Evolutionary conservation across 2,113 vertebrate species (phyloP).

Genomic region (Ctenomys sociabilis): DNA sequence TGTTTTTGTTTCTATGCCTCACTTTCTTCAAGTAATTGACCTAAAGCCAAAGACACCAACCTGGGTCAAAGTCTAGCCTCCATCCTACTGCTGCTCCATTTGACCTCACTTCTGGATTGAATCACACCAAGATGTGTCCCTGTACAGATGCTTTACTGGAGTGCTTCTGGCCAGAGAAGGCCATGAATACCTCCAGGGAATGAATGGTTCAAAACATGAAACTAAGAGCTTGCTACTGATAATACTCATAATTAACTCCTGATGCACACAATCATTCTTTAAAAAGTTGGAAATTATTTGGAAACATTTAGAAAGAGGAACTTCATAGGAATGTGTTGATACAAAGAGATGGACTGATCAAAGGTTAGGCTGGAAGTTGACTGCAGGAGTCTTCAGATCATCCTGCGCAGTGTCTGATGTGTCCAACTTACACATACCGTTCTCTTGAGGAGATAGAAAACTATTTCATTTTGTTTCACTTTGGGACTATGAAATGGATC

Average conservation of each 20-base stretch:
- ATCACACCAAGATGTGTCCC: neutral
- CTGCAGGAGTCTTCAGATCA: neutral
- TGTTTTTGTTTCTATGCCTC: neutral
- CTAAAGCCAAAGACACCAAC: neutral
- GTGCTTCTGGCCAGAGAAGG: neutral
- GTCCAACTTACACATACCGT: neutral
- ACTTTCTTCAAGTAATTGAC: neutral
- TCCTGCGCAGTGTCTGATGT: neutral
- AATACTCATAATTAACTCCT: neutral
- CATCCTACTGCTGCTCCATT: neutral
- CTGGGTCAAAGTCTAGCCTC: neutral
- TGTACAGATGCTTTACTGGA: neutral
- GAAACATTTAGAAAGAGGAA: conserved; percentile 15
- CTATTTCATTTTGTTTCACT: neutral
- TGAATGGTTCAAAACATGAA: neutral
- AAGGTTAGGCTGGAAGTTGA: neutral
- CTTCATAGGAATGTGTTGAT: neutral
- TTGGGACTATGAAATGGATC: neutral
- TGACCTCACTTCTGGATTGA: neutral
- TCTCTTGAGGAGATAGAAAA: neutral
- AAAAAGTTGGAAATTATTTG: conserved; percentile 20
- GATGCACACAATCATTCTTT: neutral
- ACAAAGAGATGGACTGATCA: neutral
- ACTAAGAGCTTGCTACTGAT: neutral
- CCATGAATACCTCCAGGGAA: neutral